phyloP scores from a whole-genome alignment of 2,797 vertebrate species.

The Channallabes apus region DNA sequence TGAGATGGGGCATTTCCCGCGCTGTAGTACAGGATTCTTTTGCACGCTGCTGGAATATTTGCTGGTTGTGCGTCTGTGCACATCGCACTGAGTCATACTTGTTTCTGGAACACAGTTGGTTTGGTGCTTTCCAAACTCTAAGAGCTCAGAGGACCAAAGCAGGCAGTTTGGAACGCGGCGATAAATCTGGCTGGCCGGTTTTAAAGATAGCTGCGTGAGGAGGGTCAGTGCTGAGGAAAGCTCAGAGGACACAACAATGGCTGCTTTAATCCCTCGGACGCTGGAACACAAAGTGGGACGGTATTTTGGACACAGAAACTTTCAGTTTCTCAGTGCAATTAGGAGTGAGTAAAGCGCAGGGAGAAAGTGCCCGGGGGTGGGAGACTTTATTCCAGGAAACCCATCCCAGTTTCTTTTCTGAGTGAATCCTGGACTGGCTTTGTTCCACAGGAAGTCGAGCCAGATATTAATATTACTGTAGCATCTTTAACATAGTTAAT shows the following conservation, averaged over 20 bases:
- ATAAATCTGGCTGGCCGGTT: not conserved
- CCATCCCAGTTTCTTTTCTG: not conserved
- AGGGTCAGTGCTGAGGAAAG: not conserved
- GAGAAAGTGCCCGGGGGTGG: not conserved
- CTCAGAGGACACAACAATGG: constrained; percentile 26
- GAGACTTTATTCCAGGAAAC: not conserved
- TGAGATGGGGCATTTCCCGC: too few species aligned
- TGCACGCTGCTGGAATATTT: not conserved
- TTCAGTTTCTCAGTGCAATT: not conserved
- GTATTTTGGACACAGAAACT: not conserved
- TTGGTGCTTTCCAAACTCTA: not conserved
- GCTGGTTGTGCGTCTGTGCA: not conserved
- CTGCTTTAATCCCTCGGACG: not conserved
- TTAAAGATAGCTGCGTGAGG: not conserved
- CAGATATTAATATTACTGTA: not conserved
- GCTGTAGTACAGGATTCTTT: not conserved
- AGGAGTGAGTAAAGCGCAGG: not conserved
- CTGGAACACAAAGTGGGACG: constrained; percentile 18
- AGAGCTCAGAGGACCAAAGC: not conserved
- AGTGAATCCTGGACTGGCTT: not conserved
- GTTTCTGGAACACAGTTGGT: not conserved
- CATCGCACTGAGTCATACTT: not conserved
- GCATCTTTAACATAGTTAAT: not conserved
- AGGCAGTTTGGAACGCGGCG: not conserved
- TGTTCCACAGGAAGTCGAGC: not conserved